Evolutionary conservation across 2,797 vertebrate species (phyloP), one percentile per base, ranked within the genome.

Genomic region (Carapus acus): DNA sequence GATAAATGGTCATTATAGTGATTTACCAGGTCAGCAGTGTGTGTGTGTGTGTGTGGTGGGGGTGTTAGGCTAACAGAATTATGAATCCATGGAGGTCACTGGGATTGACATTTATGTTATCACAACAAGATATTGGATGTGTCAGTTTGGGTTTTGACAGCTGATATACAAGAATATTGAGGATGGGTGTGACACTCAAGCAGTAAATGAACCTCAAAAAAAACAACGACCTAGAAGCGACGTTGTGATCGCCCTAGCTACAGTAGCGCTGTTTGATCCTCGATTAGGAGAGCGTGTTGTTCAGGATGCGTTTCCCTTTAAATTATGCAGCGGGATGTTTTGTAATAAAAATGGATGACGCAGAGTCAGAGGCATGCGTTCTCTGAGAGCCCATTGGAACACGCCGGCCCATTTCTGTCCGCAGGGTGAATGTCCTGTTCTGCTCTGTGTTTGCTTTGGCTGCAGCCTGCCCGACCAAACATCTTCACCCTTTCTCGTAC

Each of bases 371-470:
- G 66, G 74, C 72, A 67, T 69, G 54, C 58, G 69, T 39, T 57
- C 53, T 54, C 53, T 15, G 14, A 68, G 71, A 75, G 68, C 56
- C 49, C 67, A 49, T 47, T 44, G 48, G 77, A 83, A 80, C 73
- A 67, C 60, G 59, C 67, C 63, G 38, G 66, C 78, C 74, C 71
- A 64, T 81, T 77, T 83, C 65, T 76, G 71, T 71, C 68, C 3
- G 8, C 69, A 14, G 27, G 70, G 74, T 75, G 84, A 85, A 86
- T 83, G 81, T 86, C 79, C 85, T 84, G 82, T 86, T 85, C 84
- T 74, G 53, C 11, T 57, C 49, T 65, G 45, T 86, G 83, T 84
- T 88, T 86, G 79, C 80, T 86, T 83, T 87, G 81, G 83, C 76
- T 72, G 67, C 70, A 68, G 79, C 72, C 66, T 57, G 71, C 57